A percentile compares a stretch with the other conserved stretches of the same genome.
These are phyloP conservation scores for Heliothis virescens DNA, from an alignment of 1,140 invertebrate genomes.

Conservation along the genomic window DNA sequence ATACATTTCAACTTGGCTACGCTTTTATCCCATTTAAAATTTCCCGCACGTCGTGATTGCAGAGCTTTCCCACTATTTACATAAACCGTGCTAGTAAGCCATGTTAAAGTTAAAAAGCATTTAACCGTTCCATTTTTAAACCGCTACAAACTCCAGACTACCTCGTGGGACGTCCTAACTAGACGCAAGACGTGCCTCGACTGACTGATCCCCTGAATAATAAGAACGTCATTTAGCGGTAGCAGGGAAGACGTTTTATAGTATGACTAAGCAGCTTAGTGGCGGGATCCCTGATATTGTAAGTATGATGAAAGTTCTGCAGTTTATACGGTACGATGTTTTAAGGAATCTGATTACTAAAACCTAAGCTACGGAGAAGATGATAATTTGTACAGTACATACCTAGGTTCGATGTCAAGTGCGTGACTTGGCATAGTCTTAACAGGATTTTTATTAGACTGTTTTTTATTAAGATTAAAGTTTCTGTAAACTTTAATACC, in stretches of 20 bases:
- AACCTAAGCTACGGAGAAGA: too few relatives aligned
- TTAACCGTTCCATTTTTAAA: constrained; percentile 15
- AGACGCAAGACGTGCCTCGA: constrained; percentile 5
- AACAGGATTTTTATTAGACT: too few relatives aligned
- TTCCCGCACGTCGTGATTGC: too few relatives aligned
- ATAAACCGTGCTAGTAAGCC: too few relatives aligned
- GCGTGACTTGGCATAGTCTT: too few relatives aligned
- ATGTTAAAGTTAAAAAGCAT: neutral
- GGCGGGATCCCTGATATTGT: neutral
- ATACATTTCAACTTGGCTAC: neutral
- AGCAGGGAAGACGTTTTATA: constrained; percentile 28
- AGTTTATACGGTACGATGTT: neutral
- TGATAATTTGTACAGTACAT: too few relatives aligned
- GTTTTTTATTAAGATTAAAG: too few relatives aligned
- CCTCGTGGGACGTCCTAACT: constrained; percentile 6
- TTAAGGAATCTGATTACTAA: neutral
- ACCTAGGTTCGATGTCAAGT: too few relatives aligned
- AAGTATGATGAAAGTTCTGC: neutral
- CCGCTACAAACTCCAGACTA: neutral
- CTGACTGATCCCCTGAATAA: constrained; percentile 13
- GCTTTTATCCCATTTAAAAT: neutral
- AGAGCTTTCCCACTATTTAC: too few relatives aligned
- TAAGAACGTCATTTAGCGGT: constrained; percentile 12
- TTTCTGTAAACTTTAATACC: too few relatives aligned
- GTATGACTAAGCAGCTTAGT: constrained; percentile 27